Percentiles rank a stretch among this genome's conserved stretches.
Evolutionary conservation across 2,797 vertebrate genomes (phyloP).

Genomic region (Adelosebastes latens): DNA sequence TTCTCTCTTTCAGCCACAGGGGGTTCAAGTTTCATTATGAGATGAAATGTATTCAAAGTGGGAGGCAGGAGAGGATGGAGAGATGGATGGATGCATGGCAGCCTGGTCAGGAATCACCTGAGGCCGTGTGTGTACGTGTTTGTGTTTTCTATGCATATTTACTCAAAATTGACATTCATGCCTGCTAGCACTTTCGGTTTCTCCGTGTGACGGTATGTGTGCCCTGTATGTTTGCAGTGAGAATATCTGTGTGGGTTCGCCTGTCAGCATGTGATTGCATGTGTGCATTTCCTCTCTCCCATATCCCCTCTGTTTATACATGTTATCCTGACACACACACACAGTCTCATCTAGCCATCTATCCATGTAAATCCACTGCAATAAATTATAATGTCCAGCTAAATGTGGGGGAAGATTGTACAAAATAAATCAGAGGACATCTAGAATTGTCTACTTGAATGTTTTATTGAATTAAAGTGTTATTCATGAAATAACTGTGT

Average conservation of each 20-base stretch:
- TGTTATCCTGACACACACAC: neutral
- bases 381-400: neutral
- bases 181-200: conserved; percentile 46
- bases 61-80: conserved; percentile 48
- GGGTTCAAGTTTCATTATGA: conserved; percentile 63
- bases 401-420: neutral
- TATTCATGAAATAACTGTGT: neutral
- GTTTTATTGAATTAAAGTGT: too few species aligned
- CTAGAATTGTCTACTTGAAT: too few species aligned
- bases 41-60: conserved; percentile 71
- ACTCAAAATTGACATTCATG: conserved; percentile 66
- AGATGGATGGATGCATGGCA: conserved; percentile 54
- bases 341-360: neutral
- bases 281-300: conserved; percentile 17
- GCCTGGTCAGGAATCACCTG: conserved; percentile 66
- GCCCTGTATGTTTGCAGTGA: conserved; percentile 35
- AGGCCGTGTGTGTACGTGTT: conserved; percentile 24
- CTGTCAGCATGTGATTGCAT: conserved; percentile 26
- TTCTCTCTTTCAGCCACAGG: conserved; percentile 52
- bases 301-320: conserved; percentile 28
- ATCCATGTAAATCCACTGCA: neutral
- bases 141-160: conserved; percentile 48
- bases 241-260: conserved; percentile 14
- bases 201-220: conserved; percentile 21
- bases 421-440: neutral